phyloP scores from a whole-genome alignment of 92 coral and sea anemone species.

The Zoanthus gigantus region DNA sequence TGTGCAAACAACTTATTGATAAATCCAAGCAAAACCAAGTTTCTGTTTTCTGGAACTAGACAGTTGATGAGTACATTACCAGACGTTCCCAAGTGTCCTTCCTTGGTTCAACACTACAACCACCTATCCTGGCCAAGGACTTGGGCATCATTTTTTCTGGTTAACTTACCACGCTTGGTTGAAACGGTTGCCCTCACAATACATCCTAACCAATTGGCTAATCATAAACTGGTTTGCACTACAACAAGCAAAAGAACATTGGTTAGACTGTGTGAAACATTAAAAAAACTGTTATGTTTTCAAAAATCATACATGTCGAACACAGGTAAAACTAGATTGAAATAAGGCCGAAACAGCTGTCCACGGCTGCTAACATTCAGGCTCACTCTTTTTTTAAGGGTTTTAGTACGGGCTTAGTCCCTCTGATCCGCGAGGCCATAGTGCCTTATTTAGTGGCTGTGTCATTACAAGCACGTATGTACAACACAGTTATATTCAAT shows the following conservation, averaged over 20 bases:
- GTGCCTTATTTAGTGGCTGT: no score
- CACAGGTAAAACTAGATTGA: no score
- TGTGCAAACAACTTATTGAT: conserved; percentile 9
- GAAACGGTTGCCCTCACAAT: conserved; percentile 78
- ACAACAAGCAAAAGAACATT: conserved; percentile 15
- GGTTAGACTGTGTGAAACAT: no score
- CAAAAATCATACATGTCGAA: no score
- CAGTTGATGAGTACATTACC: conserved; percentile 38
- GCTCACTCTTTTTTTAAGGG: no score
- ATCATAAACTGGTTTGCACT: conserved; percentile 76
- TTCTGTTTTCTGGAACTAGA: conserved; percentile 37
- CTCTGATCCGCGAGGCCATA: no score
- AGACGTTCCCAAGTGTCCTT: conserved; percentile 15
- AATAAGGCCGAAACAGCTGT: no score
- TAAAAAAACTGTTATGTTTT: no score
- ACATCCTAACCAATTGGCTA: conserved; percentile 77
- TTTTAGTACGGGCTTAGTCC: no score
- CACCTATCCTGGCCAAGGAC: conserved; percentile 53
- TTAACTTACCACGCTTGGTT: conserved; percentile 85
- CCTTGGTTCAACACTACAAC: conserved; percentile 18
- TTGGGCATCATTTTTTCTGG: conserved; percentile 43
- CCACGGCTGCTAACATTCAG: no score
- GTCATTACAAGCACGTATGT: no score
- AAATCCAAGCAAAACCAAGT: conserved; percentile 46
- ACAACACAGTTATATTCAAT: no score